Conservation (phyloP, 1,140 invertebrate species). For the Pissodes strobi region DNA sequence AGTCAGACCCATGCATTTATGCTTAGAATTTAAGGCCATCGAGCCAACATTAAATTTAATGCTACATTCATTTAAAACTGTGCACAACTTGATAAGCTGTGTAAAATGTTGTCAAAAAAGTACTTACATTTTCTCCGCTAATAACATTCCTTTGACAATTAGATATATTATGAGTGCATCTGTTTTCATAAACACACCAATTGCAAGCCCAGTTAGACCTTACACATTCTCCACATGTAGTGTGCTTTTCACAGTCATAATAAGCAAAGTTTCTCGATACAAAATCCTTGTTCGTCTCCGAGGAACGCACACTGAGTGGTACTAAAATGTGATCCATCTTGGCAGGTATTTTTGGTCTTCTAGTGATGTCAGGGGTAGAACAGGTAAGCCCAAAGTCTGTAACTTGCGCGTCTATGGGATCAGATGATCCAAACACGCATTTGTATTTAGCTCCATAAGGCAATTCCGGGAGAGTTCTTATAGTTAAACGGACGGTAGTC, state of each 20-base stretch:
- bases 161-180: constrained; percentile 86
- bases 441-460: constrained; percentile 89
- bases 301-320: constrained; percentile 88
- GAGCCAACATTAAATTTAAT: no score
- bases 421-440: constrained; percentile 87
- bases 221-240: constrained; percentile 83
- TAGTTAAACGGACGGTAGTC: constrained; percentile 82
- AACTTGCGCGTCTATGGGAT: constrained; percentile 84
- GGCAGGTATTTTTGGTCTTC: constrained; percentile 78
- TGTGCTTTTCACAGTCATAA: constrained; percentile 90
- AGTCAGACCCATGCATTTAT: no score
- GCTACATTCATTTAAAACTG: no score
- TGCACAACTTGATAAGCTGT: no score
- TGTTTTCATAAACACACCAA: constrained; percentile 96
- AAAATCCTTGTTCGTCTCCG: constrained; percentile 94
- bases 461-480: constrained; percentile 85
- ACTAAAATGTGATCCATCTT: constrained; percentile 88
- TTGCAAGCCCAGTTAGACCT: constrained; percentile 89
- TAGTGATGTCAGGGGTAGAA: constrained; percentile 76
- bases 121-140: constrained; percentile 76
- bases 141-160: constrained; percentile 82
- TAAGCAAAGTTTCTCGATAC: constrained; percentile 91
- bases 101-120: no score
- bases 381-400: constrained; percentile 82
- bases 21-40: no score